Base-by-base conservation (phyloP, 2,888 invertebrate genomes). In the Leptopilina syphax region DNA sequence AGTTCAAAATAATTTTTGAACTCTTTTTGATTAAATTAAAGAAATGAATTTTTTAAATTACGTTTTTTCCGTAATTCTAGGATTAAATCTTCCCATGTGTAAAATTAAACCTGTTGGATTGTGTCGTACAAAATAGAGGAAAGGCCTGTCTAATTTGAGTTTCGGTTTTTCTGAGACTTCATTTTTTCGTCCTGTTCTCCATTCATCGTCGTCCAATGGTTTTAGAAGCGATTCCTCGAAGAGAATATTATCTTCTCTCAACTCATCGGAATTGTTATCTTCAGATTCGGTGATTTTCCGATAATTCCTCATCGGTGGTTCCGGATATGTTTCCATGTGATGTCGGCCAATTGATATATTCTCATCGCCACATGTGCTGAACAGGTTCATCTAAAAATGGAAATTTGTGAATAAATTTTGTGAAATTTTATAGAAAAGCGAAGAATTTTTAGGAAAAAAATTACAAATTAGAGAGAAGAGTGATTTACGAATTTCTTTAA, bases 91-190 rank as follows among this genome's bases (percentile, higher is more conserved):
- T 65, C 97, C 97, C 93, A 97, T 96, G 90, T 96, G 96, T 77
- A 98, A 93, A 88, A 98, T 96, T 93, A 97, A 94, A 82, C 97
- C 97, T n/a, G 97, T 96, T 1, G 97, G 97, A 92, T 97, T 97
- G 92, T 98, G 97, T 89, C 97, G 94, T 13, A 97, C 96, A 86
- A 97, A 96, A 92, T 96, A 98, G 44, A 98, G 93, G 93, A 98
- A 98, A 0, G 97, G 97, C 89, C 97, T 94, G 88, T 98, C 97
- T 90, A 97, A 96, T 87, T 96, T 95, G 89, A 98, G 93, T 89
- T 97, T 93, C 6, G 96, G 96, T 24, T 93, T 93, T 76, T 96
- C 95, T 10, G 88, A 86, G 24, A 86, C 57, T 50, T 90, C 86
- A 83, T 27, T 88, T 87, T 81, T 85, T 85, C 41, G 83, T 34